Base-by-base conservation (phyloP, 2,797 vertebrate genomes). In the Sebastes baramenuke region DNA sequence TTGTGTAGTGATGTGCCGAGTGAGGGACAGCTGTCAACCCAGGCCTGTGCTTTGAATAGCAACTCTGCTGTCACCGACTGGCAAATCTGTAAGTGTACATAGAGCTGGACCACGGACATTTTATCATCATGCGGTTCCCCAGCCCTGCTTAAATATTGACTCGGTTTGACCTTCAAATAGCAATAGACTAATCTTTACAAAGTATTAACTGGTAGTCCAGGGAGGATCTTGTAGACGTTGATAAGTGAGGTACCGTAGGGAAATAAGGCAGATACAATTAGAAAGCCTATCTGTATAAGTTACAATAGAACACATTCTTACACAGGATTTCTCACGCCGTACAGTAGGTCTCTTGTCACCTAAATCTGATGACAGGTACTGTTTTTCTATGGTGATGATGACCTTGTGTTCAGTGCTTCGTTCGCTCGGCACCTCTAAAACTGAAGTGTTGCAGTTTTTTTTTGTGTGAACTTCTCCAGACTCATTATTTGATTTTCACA, bases 1-100 rank as follows among this genome's bases (percentile, higher is more conserved):
- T 29, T 18, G 24, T 80, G 68, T 79, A 56, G 61, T 30, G 76
- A 60, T 77, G 59, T 80, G 30, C 58, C 12, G 81, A 77, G 60
- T 79, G 88, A 85, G 72, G 55, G 85, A 84, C 89, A 92, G 88
- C 83, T 85, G 90, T 92, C 90, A 88, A 55, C 80, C 32, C 76
- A 4, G 65, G 18, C 27, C 13, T 72, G 49, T 55, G 54, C 65
- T 80, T 55, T 67, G 67, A 91, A 68, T 59, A 69, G 73, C 72
- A 84, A 54, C 75, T 49, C 60, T 46, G 56, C 83, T 75, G 75
- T 79, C 87, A 79, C 76, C 7, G 46, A 49, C 3, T 73, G 72
- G 85, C 72, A 67, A 83, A 67, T 80, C 79, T 80, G 49, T 12
- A 67, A n/a, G 62, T 64, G 56, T 34, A 68, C 71, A 74, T 67